Percentiles rank a stretch among this genome's conserved stretches.
phyloP scores from a whole-genome alignment of 2,113 vertebrate genomes.

The Notothenia coriiceps region DNA sequence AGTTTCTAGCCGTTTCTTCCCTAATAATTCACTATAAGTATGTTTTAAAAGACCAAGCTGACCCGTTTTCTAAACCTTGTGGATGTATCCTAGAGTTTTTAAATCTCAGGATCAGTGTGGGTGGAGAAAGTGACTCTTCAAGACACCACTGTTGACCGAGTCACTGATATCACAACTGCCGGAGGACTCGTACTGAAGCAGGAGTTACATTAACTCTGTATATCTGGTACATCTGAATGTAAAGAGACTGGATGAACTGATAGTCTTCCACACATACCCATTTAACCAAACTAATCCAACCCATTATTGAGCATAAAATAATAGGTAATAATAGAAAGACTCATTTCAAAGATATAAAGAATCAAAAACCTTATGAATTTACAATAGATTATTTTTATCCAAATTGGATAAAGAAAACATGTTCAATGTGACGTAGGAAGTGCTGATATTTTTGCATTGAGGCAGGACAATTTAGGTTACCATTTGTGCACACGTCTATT shows the following conservation, averaged over 20 bases:
- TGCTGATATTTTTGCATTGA: too few relatives aligned
- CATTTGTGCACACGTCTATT: too few relatives aligned
- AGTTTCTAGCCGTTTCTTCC: conserved; percentile 13
- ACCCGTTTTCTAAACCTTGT: conserved; percentile 40
- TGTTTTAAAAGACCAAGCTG: conserved; percentile 29
- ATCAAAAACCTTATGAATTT: too few relatives aligned
- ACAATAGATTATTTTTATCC: too few relatives aligned
- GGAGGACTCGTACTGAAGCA: conserved; percentile 14
- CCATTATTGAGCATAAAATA: too few relatives aligned
- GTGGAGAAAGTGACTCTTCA: conserved; percentile 37
- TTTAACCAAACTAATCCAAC: too few relatives aligned
- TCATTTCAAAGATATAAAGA: too few relatives aligned
- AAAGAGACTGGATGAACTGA: background rate
- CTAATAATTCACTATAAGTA: conserved; percentile 13
- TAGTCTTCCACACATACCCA: too few relatives aligned
- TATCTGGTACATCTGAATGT: background rate
- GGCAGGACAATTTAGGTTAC: too few relatives aligned
- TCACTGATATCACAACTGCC: conserved; percentile 45
- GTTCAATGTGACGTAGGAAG: too few relatives aligned
- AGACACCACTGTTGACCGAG: conserved; percentile 43
- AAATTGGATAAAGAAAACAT: too few relatives aligned
- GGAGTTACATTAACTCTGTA: conserved; percentile 1
- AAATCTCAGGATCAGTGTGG: conserved; percentile 42
- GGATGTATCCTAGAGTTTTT: conserved; percentile 30
- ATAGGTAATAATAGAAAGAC: too few relatives aligned